These are phyloP conservation scores for Cryptus viduatorius DNA, from an alignment of 2,888 invertebrate species.

Conservation along the genomic window DNA sequence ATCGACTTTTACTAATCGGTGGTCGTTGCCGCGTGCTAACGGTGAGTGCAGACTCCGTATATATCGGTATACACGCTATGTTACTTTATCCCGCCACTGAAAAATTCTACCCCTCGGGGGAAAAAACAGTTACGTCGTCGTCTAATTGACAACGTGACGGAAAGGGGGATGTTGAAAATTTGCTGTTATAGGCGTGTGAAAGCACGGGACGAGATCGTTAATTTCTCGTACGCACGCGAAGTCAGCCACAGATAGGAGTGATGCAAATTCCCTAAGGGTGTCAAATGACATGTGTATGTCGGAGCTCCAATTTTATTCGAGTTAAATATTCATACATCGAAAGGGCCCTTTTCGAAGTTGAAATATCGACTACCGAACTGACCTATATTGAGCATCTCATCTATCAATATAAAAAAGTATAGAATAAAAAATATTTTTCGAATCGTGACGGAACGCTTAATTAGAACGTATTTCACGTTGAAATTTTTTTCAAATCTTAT, in stretches of 20 bases:
- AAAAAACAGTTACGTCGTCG: constrained; percentile 14
- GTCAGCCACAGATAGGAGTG: background rate
- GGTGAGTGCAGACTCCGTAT: background rate
- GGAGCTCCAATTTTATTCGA: background rate
- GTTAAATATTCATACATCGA: background rate
- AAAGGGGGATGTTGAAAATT: constrained; percentile 30
- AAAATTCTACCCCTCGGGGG: background rate
- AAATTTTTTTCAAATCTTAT: background rate
- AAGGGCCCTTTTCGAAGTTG: background rate
- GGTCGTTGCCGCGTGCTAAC: constrained; percentile 15
- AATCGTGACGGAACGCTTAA: background rate
- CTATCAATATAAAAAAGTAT: background rate
- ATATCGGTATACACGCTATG: background rate
- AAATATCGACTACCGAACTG: background rate
- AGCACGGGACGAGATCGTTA: background rate
- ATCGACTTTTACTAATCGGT: constrained; percentile 56
- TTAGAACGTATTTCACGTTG: background rate
- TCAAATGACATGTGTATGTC: background rate
- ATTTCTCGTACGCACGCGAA: background rate
- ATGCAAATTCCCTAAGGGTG: background rate
- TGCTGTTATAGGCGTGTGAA: background rate
- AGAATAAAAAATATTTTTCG: too few relatives aligned
- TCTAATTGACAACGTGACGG: constrained; percentile 26
- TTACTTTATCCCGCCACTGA: constrained; percentile 10
- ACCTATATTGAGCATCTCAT: background rate